Evolutionary conservation across 1,140 invertebrate species (phyloP), one percentile per base, ranked within the genome.

Genomic region (Scylla paramamosain): DNA sequence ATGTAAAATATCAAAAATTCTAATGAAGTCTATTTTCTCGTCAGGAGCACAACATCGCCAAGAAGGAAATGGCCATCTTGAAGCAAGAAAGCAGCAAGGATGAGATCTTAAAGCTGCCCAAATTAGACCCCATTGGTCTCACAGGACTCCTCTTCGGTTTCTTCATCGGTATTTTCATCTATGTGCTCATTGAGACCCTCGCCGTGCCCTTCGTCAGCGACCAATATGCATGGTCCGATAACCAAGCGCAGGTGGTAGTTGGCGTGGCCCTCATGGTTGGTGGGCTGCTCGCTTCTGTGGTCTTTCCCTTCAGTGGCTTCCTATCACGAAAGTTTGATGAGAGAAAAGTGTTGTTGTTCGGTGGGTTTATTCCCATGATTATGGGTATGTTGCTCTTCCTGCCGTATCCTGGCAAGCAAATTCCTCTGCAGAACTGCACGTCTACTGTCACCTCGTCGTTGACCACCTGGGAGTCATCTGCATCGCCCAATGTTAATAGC

Each of bases 111-210:
- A 93, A 93, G 28, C 88, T 95, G 29, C 95, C 94, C 25, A 98
- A 98, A 96, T 98, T 98, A 1, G 98, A 99, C 97, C 98, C 98
- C 97, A 96, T 98, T 29, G 98, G 98, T 52, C 97, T 98, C 46
- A 98, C 98, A 97, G 98, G 98, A 25, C 97, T 98, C 94, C 98
- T 99, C 96, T 97, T 98, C 48, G 98, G 98, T 0, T 99, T 99
- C 97, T 99, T 99, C 97, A 97, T 98, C 93, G 97, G 99, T 91
- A 98, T 98, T 45, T 99, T 99, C 97, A 98, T 99, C 97, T 99
- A 99, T 97, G 98, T 99, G 95, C 97, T 99, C 92, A 97, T 99
- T 96, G 99, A 99, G 97, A 99, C 98, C 98, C 98, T 96, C 39
- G 92, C 94, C n/a, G 96, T 96, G 39, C 96, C 96, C 6, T 93